A percentile compares a stretch with the other conserved stretches of the same genome.
These are phyloP conservation scores for Oncorhynchus gorbuscha DNA, from an alignment of 2,113 vertebrate genomes.

Conservation along the genomic window DNA sequence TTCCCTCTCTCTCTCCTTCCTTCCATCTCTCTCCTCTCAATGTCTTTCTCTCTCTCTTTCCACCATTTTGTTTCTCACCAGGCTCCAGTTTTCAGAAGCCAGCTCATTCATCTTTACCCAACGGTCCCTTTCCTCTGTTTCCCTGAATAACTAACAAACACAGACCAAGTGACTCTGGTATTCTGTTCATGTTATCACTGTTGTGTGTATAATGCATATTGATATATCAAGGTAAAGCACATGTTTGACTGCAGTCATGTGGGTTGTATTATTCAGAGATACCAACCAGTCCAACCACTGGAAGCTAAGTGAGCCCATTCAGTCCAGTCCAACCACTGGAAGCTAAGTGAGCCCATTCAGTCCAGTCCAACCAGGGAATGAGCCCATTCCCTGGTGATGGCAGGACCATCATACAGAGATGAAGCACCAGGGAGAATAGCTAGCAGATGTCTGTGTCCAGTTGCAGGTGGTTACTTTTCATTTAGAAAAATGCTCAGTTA, in stretches of 20 bases:
- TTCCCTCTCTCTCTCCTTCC: slow-evolving; percentile 39
- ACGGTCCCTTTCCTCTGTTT: slow-evolving; percentile 63
- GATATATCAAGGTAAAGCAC: too few relatives aligned
- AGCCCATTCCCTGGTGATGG: slow-evolving; percentile 1
- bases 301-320: background rate
- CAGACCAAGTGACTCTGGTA: slow-evolving; percentile 34
- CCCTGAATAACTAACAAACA: slow-evolving; percentile 55
- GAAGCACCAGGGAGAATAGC: too few relatives aligned
- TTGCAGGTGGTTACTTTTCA: too few relatives aligned
- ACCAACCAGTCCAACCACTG: background rate
- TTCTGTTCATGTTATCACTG: background rate
- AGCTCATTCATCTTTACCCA: slow-evolving; percentile 55
- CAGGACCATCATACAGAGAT: slow-evolving; percentile 4
- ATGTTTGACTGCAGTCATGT: background rate
- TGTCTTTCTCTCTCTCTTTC: slow-evolving; percentile 16
- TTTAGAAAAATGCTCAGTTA: too few relatives aligned
- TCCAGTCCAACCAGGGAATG: background rate
- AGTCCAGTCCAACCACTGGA: background rate
- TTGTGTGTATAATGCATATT: slow-evolving; percentile 4
- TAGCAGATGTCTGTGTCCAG: too few relatives aligned
- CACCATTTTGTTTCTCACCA: slow-evolving; percentile 62
- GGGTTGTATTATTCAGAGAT: background rate
- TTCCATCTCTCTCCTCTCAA: slow-evolving; percentile 17
- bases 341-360: background rate
- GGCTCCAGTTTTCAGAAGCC: slow-evolving; percentile 56